Evolutionary conservation across 2,888 invertebrate genomes (phyloP).

Genomic region (Pammene aurita): DNA sequence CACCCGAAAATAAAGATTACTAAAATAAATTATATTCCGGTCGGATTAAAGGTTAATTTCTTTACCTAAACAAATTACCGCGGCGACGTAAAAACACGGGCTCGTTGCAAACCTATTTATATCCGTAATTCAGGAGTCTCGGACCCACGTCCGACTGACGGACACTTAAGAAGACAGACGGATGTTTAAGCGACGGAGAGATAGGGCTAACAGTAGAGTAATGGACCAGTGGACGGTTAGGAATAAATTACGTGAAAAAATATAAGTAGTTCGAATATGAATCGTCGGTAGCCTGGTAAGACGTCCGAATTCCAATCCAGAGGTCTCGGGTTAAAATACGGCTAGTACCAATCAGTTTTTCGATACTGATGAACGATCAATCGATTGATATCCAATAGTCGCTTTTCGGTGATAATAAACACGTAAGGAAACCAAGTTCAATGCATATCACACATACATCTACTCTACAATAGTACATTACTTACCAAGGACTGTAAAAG

Average conservation of each 20-base stretch:
- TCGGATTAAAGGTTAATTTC: constrained; percentile 7
- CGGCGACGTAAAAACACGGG: constrained; percentile 7
- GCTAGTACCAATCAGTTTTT: too few relatives aligned
- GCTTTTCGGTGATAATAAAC: too few relatives aligned
- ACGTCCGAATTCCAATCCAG: too few relatives aligned
- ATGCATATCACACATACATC: too few relatives aligned
- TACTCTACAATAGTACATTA: too few relatives aligned
- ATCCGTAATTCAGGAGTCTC: constrained; percentile 51
- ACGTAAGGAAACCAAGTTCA: too few relatives aligned
- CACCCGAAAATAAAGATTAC: neutral
- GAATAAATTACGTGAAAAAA: constrained; percentile 10
- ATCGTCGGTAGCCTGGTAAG: too few relatives aligned
- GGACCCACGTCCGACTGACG: constrained; percentile 55
- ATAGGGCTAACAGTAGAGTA: constrained; percentile 42
- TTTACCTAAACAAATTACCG: constrained; percentile 21
- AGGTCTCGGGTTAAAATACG: too few relatives aligned
- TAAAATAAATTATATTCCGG: neutral
- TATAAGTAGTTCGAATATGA: neutral
- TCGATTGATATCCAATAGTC: too few relatives aligned
- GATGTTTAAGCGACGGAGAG: constrained; percentile 51
- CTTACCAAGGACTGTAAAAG: too few relatives aligned
- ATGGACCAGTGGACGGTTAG: constrained; percentile 10
- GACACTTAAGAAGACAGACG: constrained; percentile 63
- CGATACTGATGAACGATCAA: too few relatives aligned
- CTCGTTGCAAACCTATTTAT: constrained; percentile 45